Conservation (phyloP, 2,797 vertebrate genomes). For the Tenualosa ilisha region DNA sequence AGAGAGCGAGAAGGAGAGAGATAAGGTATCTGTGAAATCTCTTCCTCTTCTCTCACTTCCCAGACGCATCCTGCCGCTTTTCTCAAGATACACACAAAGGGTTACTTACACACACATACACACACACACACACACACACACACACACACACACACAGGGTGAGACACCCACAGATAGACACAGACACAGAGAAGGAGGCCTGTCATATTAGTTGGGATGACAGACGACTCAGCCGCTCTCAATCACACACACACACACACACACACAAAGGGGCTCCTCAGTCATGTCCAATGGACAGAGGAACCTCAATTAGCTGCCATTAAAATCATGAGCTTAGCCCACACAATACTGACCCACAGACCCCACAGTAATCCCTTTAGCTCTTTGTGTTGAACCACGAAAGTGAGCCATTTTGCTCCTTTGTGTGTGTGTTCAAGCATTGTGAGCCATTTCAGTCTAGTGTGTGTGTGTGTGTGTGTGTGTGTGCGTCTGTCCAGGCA, state of each 20-base stretch:
- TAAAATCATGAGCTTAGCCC: background rate
- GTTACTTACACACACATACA: too few species aligned
- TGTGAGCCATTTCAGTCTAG: background rate
- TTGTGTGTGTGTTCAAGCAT: constrained; percentile 22
- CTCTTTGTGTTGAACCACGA: background rate
- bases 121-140: too few species aligned
- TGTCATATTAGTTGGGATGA: background rate
- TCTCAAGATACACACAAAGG: too few species aligned
- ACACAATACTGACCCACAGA: background rate
- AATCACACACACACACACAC: background rate
- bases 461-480: constrained; percentile 12
- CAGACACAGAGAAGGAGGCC: background rate
- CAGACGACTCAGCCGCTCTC: background rate
- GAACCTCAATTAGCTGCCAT: background rate
- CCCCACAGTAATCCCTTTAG: background rate
- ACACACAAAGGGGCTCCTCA: background rate
- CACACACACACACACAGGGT: too few species aligned
- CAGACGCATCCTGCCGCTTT: background rate
- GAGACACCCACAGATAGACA: background rate
- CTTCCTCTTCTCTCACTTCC: background rate
- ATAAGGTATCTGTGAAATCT: background rate
- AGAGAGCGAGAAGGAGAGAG: background rate
- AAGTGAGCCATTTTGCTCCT: background rate
- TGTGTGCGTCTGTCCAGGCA: background rate
- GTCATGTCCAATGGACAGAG: background rate